A percentile compares a stretch with the other conserved stretches of the same genome.
Evolutionary conservation across 2,113 vertebrate species (phyloP).

Genomic region (Triplophysa tibetana): DNA sequence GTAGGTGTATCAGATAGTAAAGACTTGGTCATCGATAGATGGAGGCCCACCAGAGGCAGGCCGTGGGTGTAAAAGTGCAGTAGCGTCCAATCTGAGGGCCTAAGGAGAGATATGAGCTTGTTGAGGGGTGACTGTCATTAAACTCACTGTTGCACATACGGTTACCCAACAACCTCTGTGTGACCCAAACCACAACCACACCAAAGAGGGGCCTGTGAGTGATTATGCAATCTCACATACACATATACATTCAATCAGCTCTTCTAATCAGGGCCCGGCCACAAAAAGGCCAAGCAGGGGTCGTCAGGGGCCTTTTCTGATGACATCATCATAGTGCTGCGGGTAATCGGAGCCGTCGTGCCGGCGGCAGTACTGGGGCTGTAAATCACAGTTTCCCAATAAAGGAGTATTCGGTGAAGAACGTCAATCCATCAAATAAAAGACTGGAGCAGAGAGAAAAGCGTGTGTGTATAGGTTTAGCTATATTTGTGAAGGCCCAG

Average conservation of each 20-base stretch:
- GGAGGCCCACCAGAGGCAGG: no score
- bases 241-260: background rate
- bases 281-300: conserved; percentile 29
- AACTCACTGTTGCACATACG: background rate
- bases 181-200: conserved; percentile 14
- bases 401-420: conserved; percentile 30
- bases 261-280: conserved; percentile 13
- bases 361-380: conserved; percentile 15
- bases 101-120: background rate
- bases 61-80: no score
- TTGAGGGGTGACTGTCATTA: background rate
- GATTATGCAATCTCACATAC: conserved; percentile 28
- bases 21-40: no score
- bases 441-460: background rate
- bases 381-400: conserved; percentile 43
- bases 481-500: no score
- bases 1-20: background rate
- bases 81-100: no score
- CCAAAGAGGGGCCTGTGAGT: conserved; percentile 1
- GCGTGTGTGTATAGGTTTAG: conserved; percentile 23
- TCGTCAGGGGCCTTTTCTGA: conserved; percentile 25
- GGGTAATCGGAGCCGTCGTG: conserved; percentile 1
- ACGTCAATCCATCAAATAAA: conserved; percentile 46
- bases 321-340: conserved; percentile 35
- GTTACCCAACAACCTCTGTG: conserved; percentile 12